Percentiles rank a stretch among this genome's conserved stretches.
These are phyloP conservation scores for Pseudochirops cupreus DNA, from an alignment of 2,797 vertebrate genomes.

Conservation along the genomic window DNA sequence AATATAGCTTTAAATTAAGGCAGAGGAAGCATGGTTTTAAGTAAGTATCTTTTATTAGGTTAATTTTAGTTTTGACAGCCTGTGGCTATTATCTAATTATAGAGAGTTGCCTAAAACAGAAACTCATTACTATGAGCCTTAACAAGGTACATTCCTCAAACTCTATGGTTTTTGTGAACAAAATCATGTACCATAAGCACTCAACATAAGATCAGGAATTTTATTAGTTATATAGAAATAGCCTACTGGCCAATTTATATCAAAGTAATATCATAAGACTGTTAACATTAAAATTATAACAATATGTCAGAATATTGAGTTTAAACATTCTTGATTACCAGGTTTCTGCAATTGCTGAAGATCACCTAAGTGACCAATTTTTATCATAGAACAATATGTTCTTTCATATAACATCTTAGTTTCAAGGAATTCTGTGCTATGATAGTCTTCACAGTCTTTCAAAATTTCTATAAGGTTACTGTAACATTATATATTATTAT, in stretches of 20 bases:
- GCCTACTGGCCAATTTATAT: not conserved
- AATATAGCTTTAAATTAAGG: constrained; percentile 73
- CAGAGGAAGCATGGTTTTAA: constrained; percentile 65
- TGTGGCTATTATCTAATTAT: constrained; percentile 78
- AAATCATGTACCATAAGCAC: not conserved
- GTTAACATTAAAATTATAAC: not conserved
- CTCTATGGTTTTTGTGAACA: not conserved
- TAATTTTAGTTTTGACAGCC: constrained; percentile 78
- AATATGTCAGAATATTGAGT: not conserved
- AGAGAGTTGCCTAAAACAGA: constrained; percentile 69
- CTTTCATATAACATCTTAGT: not conserved
- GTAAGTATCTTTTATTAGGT: constrained; percentile 72
- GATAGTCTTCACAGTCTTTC: not conserved
- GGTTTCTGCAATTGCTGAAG: constrained; percentile 2
- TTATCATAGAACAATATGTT: constrained; percentile 22
- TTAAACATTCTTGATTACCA: not conserved
- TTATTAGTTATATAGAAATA: not conserved
- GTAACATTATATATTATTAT: not conserved
- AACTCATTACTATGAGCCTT: constrained; percentile 72
- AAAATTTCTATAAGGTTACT: not conserved
- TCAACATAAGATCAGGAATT: not conserved
- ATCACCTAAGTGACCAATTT: constrained; percentile 1
- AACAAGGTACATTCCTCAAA: constrained; percentile 49
- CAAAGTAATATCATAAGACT: not conserved
- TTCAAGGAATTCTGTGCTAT: not conserved